Evolutionary conservation across 1,140 invertebrate genomes (phyloP).

Genomic region (Heliconius hewitsoni): DNA sequence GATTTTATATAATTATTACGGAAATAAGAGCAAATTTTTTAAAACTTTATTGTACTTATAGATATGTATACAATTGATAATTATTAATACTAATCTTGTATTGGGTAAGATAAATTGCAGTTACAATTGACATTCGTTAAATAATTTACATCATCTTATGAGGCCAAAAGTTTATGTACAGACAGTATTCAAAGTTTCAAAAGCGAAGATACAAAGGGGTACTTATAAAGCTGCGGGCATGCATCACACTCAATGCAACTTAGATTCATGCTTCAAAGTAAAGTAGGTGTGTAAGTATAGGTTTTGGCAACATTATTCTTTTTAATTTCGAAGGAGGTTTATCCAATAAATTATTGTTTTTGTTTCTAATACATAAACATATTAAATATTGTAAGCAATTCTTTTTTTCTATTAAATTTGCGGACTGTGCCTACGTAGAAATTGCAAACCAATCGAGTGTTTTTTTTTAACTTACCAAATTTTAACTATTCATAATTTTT

Average conservation of each 20-base stretch:
- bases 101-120: not conserved
- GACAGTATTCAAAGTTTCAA: slow-evolving; percentile 19
- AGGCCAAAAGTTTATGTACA: slow-evolving; percentile 21
- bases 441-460: too few species aligned
- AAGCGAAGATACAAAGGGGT: slow-evolving; percentile 33
- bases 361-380: not conserved
- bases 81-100: too few species aligned
- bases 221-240: slow-evolving; percentile 38
- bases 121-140: slow-evolving; percentile 12
- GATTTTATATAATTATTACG: too few species aligned
- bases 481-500: not conserved
- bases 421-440: too few species aligned
- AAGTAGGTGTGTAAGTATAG: not conserved
- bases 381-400: too few species aligned
- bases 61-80: too few species aligned
- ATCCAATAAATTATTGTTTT: not conserved
- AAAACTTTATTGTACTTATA: too few species aligned
- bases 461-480: not conserved
- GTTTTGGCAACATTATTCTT: not conserved
- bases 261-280: slow-evolving; percentile 18
- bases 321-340: not conserved
- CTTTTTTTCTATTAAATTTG: too few species aligned
- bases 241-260: slow-evolving; percentile 30
- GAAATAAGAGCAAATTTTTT: too few species aligned
- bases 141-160: slow-evolving; percentile 10